Evolutionary conservation across 2,797 vertebrate species (phyloP).

Genomic region (Emydoidea blandingii): DNA sequence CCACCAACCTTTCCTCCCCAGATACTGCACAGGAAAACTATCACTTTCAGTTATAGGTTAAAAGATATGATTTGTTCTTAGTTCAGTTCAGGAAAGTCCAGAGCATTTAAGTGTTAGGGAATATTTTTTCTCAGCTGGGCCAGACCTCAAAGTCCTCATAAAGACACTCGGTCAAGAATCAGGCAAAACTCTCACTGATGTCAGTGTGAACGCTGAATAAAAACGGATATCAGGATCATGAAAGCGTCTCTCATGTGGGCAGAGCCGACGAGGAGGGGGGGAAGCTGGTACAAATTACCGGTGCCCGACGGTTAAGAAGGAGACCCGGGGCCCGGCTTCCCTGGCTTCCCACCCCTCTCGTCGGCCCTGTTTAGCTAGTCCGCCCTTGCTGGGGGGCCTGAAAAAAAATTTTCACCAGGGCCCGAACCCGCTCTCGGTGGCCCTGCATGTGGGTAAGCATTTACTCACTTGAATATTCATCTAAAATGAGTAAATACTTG

Average conservation of each 20-base stretch:
- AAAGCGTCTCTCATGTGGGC: rapidly evolving
- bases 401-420: too few species aligned
- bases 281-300: too few species aligned
- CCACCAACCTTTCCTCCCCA: background rate
- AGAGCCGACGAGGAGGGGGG: too few species aligned
- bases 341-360: too few species aligned
- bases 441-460: background rate
- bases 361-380: too few species aligned
- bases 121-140: background rate
- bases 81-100: background rate
- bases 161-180: background rate
- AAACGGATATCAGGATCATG: background rate
- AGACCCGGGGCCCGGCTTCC: too few species aligned
- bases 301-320: too few species aligned
- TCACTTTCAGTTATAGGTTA: background rate
- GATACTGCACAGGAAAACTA: background rate
- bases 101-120: background rate
- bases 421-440: too few species aligned
- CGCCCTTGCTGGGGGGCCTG: too few species aligned
- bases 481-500: background rate
- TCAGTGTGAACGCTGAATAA: background rate
- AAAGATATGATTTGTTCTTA: background rate
- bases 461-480: background rate
- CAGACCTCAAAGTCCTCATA: background rate
- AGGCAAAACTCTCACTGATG: background rate